Evolutionary conservation across 2,113 vertebrate species (phyloP).

Genomic region (Strigops habroptila): DNA sequence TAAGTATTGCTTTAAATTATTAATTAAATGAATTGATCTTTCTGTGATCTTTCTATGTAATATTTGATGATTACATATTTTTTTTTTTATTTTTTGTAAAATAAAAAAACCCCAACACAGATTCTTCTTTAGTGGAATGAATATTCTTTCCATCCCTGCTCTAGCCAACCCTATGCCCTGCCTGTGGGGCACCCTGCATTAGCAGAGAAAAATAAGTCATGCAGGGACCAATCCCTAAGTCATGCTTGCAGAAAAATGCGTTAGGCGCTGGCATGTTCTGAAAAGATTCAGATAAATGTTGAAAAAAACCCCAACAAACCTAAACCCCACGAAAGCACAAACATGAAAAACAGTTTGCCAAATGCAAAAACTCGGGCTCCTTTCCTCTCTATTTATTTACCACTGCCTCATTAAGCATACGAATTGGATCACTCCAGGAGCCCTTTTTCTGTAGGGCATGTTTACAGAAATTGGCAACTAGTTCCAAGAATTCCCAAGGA

Average conservation of each 20-base stretch:
- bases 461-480: not conserved
- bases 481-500: not conserved
- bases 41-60: not conserved
- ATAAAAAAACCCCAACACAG: fast-evolving
- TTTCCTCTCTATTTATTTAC: not conserved
- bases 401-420: not conserved
- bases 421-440: not conserved
- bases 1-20: not conserved
- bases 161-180: not conserved
- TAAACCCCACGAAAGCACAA: not conserved
- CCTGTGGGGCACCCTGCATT: not conserved
- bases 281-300: not conserved
- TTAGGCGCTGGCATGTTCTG: not conserved
- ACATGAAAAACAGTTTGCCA: not conserved
- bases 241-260: not conserved
- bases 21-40: not conserved
- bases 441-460: not conserved
- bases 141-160: not conserved
- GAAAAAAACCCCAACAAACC: not conserved
- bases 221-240: not conserved
- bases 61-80: not conserved
- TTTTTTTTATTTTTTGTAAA: not conserved
- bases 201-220: not conserved
- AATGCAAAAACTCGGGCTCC: not conserved
- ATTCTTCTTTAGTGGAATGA: not conserved